Evolutionary conservation across 2,888 invertebrate genomes (phyloP).

Genomic region (Parnassius orleans): DNA sequence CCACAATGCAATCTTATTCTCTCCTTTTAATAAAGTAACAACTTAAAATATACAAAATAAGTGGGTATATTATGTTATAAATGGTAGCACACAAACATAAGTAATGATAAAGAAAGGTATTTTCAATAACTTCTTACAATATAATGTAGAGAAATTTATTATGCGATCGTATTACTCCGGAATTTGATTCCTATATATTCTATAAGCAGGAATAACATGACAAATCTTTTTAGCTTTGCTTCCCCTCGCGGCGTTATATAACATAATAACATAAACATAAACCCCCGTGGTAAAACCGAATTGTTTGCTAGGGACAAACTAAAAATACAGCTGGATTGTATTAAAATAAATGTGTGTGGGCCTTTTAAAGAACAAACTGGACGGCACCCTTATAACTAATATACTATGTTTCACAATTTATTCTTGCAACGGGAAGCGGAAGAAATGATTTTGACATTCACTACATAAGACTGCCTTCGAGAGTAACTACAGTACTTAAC

Average conservation of each 20-base stretch:
- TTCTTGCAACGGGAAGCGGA: slow-evolving; percentile 29
- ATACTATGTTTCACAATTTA: slow-evolving; percentile 21
- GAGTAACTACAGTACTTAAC: slow-evolving; percentile 55
- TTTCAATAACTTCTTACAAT: slow-evolving; percentile 12
- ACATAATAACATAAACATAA: slow-evolving; percentile 17
- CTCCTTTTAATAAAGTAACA: slow-evolving; percentile 71
- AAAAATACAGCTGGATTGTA: slow-evolving; percentile 40
- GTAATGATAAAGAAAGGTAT: slow-evolving; percentile 8
- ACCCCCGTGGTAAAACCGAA: neutral
- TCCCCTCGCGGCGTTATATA: slow-evolving; percentile 17
- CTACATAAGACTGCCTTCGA: slow-evolving; percentile 39
- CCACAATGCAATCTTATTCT: slow-evolving; percentile 78
- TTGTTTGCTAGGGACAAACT: slow-evolving; percentile 58
- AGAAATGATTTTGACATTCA: slow-evolving; percentile 35
- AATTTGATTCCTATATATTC: slow-evolving; percentile 57
- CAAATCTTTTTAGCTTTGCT: slow-evolving; percentile 12
- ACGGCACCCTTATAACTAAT: slow-evolving; percentile 60
- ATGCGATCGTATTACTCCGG: slow-evolving; percentile 35
- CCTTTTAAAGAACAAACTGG: slow-evolving; percentile 44
- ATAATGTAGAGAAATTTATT: slow-evolving; percentile 20
- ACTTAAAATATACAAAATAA: slow-evolving; percentile 59
- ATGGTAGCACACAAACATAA: slow-evolving; percentile 33
- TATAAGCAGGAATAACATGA: slow-evolving; percentile 21
- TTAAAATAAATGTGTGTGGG: slow-evolving; percentile 26
- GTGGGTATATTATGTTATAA: slow-evolving; percentile 36